These are phyloP conservation scores for Drosophila santomea DNA, from an alignment of 1,140 invertebrate species.

Conservation along the genomic window DNA sequence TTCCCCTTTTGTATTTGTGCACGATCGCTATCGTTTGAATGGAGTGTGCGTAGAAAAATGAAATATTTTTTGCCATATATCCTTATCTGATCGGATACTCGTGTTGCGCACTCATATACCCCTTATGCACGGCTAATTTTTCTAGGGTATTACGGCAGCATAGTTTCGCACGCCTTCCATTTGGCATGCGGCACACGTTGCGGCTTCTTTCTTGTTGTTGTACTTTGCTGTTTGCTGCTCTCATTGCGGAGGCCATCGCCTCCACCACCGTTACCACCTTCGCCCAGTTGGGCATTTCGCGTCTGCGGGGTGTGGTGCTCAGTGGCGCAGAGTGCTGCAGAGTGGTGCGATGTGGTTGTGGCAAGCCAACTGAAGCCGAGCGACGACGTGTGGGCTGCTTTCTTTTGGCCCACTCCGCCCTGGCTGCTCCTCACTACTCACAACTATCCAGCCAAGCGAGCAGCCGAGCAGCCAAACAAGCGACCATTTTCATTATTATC, in stretches of 20 bases:
- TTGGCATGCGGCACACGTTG: conserved; percentile 76
- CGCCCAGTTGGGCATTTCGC: conserved; percentile 42
- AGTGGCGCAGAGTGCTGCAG: conserved; percentile 5
- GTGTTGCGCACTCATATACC: not conserved
- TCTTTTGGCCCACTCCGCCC: conserved; percentile 41
- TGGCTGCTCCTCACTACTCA: conserved; percentile 22
- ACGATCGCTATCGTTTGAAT: no score
- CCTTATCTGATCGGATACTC: no score
- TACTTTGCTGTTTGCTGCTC: conserved; percentile 54
- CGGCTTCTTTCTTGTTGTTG: conserved; percentile 21
- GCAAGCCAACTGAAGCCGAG: conserved; percentile 25
- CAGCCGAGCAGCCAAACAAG: not conserved
- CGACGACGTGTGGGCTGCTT: conserved; percentile 48
- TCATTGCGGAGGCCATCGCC: conserved; percentile 63
- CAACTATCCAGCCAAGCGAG: conserved; percentile 4
- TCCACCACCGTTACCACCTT: conserved; percentile 33
- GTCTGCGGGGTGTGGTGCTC: conserved; percentile 12
- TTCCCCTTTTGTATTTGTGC: no score
- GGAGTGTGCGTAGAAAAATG: no score
- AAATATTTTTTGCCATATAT: no score
- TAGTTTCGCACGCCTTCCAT: conserved; percentile 77
- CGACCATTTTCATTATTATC: conserved; percentile 35
- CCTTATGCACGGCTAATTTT: conserved; percentile 4
- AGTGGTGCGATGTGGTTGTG: conserved; percentile 5
- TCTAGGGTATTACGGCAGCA: conserved; percentile 40